Evolutionary conservation across 2,113 vertebrate species (phyloP).

Genomic region (Leucoraja erinaceus): DNA sequence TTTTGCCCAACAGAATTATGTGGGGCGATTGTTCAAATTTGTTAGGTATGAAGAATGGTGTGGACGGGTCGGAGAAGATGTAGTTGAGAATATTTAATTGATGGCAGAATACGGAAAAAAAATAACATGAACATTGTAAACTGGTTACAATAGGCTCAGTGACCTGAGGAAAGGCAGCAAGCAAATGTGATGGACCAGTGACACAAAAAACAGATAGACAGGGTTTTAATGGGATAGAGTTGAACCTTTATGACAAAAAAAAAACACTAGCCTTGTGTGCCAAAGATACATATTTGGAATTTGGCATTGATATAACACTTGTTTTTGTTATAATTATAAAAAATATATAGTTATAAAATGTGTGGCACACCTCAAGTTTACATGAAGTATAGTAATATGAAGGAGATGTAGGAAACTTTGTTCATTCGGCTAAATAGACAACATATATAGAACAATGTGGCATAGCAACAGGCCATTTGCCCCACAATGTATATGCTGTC

Average conservation of each 20-base stretch:
- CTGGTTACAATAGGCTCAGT: too few relatives aligned
- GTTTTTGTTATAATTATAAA: too few relatives aligned
- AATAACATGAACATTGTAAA: not conserved
- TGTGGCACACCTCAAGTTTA: not conserved
- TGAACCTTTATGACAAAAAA: not conserved
- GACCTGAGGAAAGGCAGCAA: not conserved
- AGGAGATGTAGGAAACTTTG: not conserved
- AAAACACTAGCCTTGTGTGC: not conserved
- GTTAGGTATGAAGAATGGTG: not conserved
- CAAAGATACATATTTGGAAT: not conserved
- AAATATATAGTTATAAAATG: not conserved
- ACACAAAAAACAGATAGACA: not conserved
- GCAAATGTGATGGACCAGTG: not conserved
- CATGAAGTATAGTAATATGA: not conserved
- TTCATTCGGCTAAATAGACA: not conserved
- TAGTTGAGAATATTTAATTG: not conserved
- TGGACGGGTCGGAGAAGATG: not conserved
- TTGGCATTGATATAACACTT: too few relatives aligned
- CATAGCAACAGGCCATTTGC: too few relatives aligned
- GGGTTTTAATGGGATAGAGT: not conserved
- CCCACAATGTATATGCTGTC: too few relatives aligned
- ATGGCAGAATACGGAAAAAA: not conserved
- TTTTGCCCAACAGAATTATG: not conserved
- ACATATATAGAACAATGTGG: too few relatives aligned
- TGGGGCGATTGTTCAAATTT: not conserved